Base-by-base conservation (phyloP, 1,140 invertebrate species). In the Carcinoscorpius rotundicauda region DNA sequence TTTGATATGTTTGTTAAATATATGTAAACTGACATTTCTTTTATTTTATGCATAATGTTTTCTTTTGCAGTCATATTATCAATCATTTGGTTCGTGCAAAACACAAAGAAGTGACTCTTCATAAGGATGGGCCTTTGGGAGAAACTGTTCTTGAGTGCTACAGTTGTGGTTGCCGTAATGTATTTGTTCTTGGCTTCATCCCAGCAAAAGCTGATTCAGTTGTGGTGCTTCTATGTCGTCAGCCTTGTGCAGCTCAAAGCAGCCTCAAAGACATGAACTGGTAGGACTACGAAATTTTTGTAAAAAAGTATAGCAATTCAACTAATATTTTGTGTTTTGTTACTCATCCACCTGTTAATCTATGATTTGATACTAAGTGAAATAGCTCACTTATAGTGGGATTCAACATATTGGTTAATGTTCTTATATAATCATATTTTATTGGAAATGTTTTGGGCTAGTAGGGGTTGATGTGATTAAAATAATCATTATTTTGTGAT, bases 121-220 rank as follows among this genome's bases (percentile, higher is more conserved):
- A 99, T 74, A 89, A 88, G 75, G 96, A 99, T 80, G 96, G 96
- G 0, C 94, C 96, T 11, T 80, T 99, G 0, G 96, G 97, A 49
- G 97, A 99, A 79, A 99, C 97, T 3, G 84, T 97, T 60, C 79
- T 99, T 50, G 97, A 99, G 78, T 99, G 97, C 77, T 99, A 99
- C 77, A 95, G 94, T 10, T 99, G 97, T 81, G 97, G 93, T 49
- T 93, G 94, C 58, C 83, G 93, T 60, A 97, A 97, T 79, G 94
- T 99, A 0, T 99, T 99, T 80, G 88, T 98, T 49, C 81, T 99
- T 59, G 97, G 97, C 61, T 99, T 98, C 76, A 98, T 99, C 73
- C 97, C 97, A 4, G 96, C 97, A 8, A 99, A 99, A 80, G 94
- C 96, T 6, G 97, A 99, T 78, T 97, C 94, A 3, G 95, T 99